Conservation (phyloP, 2,113 vertebrate genomes). For the Gymnarchus niloticus region DNA sequence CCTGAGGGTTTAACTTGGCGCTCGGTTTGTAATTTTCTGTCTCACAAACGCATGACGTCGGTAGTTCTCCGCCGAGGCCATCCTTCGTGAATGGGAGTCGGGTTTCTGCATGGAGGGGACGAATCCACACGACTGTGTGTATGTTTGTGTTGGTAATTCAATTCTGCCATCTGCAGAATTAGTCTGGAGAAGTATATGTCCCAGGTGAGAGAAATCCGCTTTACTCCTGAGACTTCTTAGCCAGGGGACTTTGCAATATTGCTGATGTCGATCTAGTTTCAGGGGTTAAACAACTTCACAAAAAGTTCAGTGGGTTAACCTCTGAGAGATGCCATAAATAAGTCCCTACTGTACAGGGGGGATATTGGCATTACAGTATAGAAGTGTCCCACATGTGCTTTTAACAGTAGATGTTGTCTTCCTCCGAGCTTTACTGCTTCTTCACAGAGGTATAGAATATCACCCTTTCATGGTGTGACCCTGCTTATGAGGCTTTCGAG, state of each 20-base stretch:
- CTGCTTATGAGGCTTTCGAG: background rate
- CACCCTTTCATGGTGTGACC: background rate
- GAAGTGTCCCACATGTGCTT: background rate
- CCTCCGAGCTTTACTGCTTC: background rate
- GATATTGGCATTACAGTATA: background rate
- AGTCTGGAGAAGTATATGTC: background rate
- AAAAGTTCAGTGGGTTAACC: background rate
- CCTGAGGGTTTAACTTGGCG: background rate
- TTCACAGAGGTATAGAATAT: slow-evolving; percentile 9
- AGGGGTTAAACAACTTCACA: background rate
- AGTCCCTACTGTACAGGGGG: background rate
- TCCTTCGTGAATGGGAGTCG: slow-evolving; percentile 28
- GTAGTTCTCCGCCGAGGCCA: background rate
- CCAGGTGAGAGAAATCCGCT: background rate
- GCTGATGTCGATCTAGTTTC: background rate
- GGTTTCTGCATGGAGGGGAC: no score
- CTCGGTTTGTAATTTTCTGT: slow-evolving; percentile 14
- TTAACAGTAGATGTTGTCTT: background rate
- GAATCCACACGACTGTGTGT: background rate
- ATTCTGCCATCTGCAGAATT: slow-evolving; percentile 15
- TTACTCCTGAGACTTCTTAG: background rate
- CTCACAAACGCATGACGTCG: background rate
- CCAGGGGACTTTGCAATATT: background rate
- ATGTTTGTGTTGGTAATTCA: slow-evolving; percentile 24
- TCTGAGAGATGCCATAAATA: background rate